Base-by-base conservation (phyloP, 2,888 invertebrate genomes). In the Xylocampa areola region DNA sequence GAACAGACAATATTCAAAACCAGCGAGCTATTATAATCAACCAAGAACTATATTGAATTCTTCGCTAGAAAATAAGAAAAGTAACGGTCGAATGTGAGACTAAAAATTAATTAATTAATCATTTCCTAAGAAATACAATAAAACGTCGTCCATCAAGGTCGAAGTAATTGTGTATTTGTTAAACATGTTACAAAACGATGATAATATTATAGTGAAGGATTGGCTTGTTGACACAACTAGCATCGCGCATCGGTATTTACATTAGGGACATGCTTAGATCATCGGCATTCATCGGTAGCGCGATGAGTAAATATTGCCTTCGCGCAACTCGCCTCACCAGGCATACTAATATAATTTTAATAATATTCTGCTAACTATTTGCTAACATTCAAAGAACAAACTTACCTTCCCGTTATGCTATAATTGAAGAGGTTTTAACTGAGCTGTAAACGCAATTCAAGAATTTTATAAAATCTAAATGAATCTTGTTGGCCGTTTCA, bases 281-380 rank as follows among this genome's bases (percentile, higher is more conserved):
- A 79, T 73, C 72, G 58, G 68, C 40, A 76, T 76, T 68, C 74
- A 67, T 53, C 55, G 57, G 30, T 13, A 21, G 48, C 35, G 36
- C 55, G 37, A 49, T 54, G 60, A 69, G 68, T 76, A 74, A 77
- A 77, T 77, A 71, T 77, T 72, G 40, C 59, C 63, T 64, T 70
- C 54, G 32, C 33, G 25, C 39, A 21, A 35, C 30, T 43, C 5
- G 21, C 14, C 44, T n/a, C 41, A 35, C 39, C 21, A 11, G 32
- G 61, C 50, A 68, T 70, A 63, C 48, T 63, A 73, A 76, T 64
- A 49, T 54, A 64, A 35, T 29, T 49, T 30, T 60, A 43, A 44
- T 36, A 50, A 40, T 19, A 30, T 23, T 45, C 30, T 63, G 32
- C 23, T 43, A 25, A 5, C 13, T 65, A 62, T 37, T 37, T 32